phyloP scores from a whole-genome alignment of 2,888 invertebrate species.

The Nemotelus nigrinus region DNA sequence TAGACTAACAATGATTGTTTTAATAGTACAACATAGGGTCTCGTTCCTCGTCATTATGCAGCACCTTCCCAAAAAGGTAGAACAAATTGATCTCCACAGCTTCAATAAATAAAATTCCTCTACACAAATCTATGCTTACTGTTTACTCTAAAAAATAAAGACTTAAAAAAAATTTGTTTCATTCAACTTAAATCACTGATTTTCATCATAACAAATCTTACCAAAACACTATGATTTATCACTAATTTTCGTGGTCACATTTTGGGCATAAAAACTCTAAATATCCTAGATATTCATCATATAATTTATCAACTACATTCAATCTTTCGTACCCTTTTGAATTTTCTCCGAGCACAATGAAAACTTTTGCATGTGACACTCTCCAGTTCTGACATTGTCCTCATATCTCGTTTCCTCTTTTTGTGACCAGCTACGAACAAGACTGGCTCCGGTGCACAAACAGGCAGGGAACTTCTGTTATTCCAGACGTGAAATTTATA shows the following conservation, averaged over 20 bases:
- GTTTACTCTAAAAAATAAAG: too few relatives aligned
- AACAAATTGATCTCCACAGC: too few relatives aligned
- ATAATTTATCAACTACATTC: slow-evolving; percentile 38
- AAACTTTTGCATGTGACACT: slow-evolving; percentile 41
- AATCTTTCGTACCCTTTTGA: slow-evolving; percentile 33
- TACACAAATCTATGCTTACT: too few relatives aligned
- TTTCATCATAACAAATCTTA: too few relatives aligned
- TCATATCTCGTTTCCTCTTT: slow-evolving; percentile 5
- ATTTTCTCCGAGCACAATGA: slow-evolving; percentile 33
- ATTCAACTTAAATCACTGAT: too few relatives aligned
- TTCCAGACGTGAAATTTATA: slow-evolving; percentile 42
- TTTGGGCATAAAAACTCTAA: slow-evolving; percentile 1
- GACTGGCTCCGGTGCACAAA: background rate
- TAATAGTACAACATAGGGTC: too few relatives aligned
- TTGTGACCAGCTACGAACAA: slow-evolving; percentile 12
- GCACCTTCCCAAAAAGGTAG: too few relatives aligned
- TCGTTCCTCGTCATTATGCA: too few relatives aligned
- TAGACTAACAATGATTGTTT: too few relatives aligned
- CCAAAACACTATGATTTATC: too few relatives aligned
- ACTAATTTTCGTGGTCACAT: background rate
- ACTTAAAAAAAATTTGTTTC: too few relatives aligned
- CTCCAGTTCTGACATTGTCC: slow-evolving; percentile 20
- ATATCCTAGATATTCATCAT: slow-evolving; percentile 22
- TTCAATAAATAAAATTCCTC: too few relatives aligned
- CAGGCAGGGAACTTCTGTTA: slow-evolving; percentile 35